These are phyloP conservation scores for Hyla sarda DNA, from an alignment of 2,113 vertebrate genomes.

Conservation along the genomic window DNA sequence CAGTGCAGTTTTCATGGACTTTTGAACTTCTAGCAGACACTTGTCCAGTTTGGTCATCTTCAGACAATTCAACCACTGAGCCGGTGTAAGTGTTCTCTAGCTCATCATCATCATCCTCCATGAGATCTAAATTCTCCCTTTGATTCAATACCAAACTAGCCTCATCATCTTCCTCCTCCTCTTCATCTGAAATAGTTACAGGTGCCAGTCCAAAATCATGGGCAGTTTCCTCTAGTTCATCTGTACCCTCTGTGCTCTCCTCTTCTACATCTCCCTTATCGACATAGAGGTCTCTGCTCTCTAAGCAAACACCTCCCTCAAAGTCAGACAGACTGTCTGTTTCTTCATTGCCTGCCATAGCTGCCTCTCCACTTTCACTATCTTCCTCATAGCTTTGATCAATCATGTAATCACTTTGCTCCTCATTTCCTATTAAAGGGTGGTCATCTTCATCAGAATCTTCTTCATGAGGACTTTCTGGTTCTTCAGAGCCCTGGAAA, in stretches of 20 bases:
- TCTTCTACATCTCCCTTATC: slow-evolving; percentile 65
- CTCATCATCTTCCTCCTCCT: slow-evolving; percentile 64
- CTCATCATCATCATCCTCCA: slow-evolving; percentile 75
- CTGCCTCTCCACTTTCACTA: slow-evolving; percentile 72
- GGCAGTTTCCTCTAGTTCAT: slow-evolving; percentile 70
- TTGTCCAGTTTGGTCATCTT: slow-evolving; percentile 68
- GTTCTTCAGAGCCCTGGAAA: slow-evolving; percentile 68
- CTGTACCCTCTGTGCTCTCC: slow-evolving; percentile 67
- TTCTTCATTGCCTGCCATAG: slow-evolving; percentile 57
- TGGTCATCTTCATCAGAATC: slow-evolving; percentile 64
- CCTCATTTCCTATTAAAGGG: slow-evolving; percentile 36
- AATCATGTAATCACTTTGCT: neutral
- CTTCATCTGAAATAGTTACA: slow-evolving; percentile 72
- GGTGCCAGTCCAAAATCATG: slow-evolving; percentile 58
- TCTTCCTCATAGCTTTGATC: slow-evolving; percentile 68
- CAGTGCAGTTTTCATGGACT: slow-evolving; percentile 61
- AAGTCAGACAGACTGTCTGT: slow-evolving; percentile 68
- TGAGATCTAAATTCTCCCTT: slow-evolving; percentile 64
- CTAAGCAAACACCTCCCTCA: slow-evolving; percentile 65
- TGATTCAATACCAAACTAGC: slow-evolving; percentile 50
- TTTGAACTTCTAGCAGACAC: neutral
- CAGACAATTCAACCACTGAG: slow-evolving; percentile 78
- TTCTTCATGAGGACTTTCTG: slow-evolving; percentile 67
- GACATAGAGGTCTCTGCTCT: slow-evolving; percentile 56
- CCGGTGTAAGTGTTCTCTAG: slow-evolving; percentile 72